These are phyloP conservation scores for Stylophora pistillata DNA, from an alignment of 64 coral and sea anemone species.

Conservation along the genomic window DNA sequence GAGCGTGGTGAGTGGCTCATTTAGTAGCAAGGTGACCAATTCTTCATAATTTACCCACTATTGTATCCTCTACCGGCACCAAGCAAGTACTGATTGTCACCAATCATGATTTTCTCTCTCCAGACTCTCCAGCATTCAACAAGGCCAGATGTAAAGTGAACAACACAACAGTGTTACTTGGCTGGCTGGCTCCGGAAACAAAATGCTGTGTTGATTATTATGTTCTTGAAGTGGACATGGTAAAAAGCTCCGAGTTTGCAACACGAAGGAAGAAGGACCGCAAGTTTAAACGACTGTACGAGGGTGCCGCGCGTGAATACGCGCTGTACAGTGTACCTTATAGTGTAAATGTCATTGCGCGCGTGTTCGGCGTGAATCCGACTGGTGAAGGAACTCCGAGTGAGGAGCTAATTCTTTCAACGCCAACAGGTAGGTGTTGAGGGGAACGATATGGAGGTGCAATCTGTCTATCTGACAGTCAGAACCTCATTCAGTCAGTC, in stretches of 20 bases:
- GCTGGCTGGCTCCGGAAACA: conserved; percentile 60
- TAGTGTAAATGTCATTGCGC: conserved; percentile 65
- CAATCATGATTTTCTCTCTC: background rate
- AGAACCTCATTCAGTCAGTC: too few relatives aligned
- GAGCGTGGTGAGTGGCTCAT: too few relatives aligned
- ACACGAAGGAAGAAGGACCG: conserved; percentile 68
- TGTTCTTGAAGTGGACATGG: conserved; percentile 74
- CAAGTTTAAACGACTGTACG: conserved; percentile 75
- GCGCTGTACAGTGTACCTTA: conserved; percentile 78
- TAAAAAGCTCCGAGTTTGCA: conserved; percentile 61
- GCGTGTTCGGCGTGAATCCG: conserved; percentile 75
- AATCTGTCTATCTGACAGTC: too few relatives aligned
- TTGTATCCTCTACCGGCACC: too few relatives aligned
- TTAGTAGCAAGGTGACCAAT: too few relatives aligned
- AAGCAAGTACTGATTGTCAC: too few relatives aligned
- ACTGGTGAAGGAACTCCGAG: conserved; percentile 73
- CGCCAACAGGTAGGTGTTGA: conserved; percentile 73
- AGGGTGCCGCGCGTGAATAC: conserved; percentile 73
- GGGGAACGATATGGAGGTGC: background rate
- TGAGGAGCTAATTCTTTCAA: conserved; percentile 77
- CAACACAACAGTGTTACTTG: conserved; percentile 72
- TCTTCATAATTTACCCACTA: too few relatives aligned
- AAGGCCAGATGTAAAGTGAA: conserved; percentile 71
- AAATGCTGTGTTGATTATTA: conserved; percentile 82
- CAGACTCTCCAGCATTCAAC: conserved; percentile 73